Percentiles rank a stretch among this genome's conserved stretches.
These are phyloP conservation scores for Luehdorfia chinensis DNA, from an alignment of 1,140 invertebrate genomes.

Conservation along the genomic window DNA sequence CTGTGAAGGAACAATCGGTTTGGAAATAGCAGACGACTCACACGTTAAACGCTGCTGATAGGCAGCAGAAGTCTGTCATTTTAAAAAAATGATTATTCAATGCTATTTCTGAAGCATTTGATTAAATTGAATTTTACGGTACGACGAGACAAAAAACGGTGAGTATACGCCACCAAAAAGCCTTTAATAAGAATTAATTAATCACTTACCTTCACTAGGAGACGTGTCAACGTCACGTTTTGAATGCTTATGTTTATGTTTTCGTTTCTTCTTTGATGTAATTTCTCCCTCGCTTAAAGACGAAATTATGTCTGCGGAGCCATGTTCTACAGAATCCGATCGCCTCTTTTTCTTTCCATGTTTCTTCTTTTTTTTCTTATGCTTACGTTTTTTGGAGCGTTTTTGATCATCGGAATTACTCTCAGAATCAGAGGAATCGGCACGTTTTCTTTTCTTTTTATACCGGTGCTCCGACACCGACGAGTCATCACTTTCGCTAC, in stretches of 20 bases:
- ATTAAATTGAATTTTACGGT: too few species aligned
- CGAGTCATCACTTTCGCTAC: conserved; percentile 62
- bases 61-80: too few species aligned
- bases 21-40: too few species aligned
- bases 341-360: conserved; percentile 67
- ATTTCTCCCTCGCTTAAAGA: conserved; percentile 59
- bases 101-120: too few species aligned
- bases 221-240: conserved; percentile 46
- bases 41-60: too few species aligned
- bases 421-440: conserved; percentile 60
- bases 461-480: conserved; percentile 56
- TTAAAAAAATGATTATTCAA: too few species aligned
- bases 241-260: conserved; percentile 67
- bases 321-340: conserved; percentile 40
- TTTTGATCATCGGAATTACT: conserved; percentile 60
- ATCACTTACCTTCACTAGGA: conserved; percentile 48
- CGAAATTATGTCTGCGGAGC: conserved; percentile 45
- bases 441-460: conserved; percentile 71
- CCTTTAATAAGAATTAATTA: too few species aligned
- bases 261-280: conserved; percentile 58
- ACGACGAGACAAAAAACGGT: too few species aligned
- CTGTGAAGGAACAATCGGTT: too few species aligned
- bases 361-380: conserved; percentile 76
- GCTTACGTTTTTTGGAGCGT: conserved; percentile 67
- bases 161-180: too few species aligned